Evolutionary conservation across 2,888 invertebrate genomes (phyloP), one percentile per base, ranked within the genome.

Genomic region (Hoplodrina ambigua): DNA sequence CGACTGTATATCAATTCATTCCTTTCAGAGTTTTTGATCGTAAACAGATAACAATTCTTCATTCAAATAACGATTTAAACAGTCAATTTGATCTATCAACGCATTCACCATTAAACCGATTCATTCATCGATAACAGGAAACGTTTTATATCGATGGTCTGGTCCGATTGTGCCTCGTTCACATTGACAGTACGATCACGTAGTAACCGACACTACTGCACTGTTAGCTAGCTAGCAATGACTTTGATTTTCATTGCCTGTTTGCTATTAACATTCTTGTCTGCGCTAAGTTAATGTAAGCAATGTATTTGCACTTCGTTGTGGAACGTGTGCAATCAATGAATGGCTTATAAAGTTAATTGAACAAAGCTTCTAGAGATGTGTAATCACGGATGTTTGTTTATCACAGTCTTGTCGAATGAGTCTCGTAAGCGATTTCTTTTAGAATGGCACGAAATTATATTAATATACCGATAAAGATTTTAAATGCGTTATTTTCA

Each of bases 101-200:
- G 52, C 44, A 66, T 72, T 55, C 46, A 61, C 44, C 49, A 63
- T 44, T 64, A 53, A 4, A 67, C 4, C 37, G 54, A 66, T 79
- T 67, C 61, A 59, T 73, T 65, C 64, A 80, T 68, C 59, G 33
- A 70, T 81, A 66, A 66, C 78, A 80, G 81, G 81, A 80, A 80
- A 30, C 53, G n/a, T 5, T 68, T 69, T 49, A 67, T 64, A 65
- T 55, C 30, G 66, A 64, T 57, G 44, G 15, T 37, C 44, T 68
- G 68, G 65, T 66, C 44, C 63, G 50, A 78, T 69, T 69, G 66
- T 53, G 64, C 54, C 50, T 54, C 54, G 55, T 64, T 61, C 52
- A 41, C 53, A 69, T 80, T 69, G n/a, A 15, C 13, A 80, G 60
- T 74, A 46, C 19, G 44, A 50, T 69, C 80, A 80, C 82, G 80